Evolutionary conservation across 2,888 invertebrate genomes (phyloP), one percentile per base, ranked within the genome.

Genomic region (Cosmorhoe ocellata): DNA sequence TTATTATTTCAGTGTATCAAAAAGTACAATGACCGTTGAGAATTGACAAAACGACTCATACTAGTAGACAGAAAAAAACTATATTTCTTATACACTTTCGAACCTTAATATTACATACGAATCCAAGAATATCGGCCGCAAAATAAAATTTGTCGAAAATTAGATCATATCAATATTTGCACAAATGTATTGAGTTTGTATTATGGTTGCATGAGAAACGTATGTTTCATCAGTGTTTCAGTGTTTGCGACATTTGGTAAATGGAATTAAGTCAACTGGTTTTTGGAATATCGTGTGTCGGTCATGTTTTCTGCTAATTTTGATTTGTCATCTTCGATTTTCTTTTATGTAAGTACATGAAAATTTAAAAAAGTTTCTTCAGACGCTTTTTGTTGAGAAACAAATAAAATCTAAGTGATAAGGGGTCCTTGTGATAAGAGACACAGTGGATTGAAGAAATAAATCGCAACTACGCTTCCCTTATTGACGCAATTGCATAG

Each of bases 151-250:
- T 48, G 61, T 36, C 7, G 9, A 39, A 66, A 75, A 72, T 66
- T 69, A 68, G 74, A 74, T 70, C 64, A 63, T 50, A 37, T 61
- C 61, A 73, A 46, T 61, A 47, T 62, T 64, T 56, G 51, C n/a
- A 56, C 76, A 69, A 64, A 56, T 76, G 74, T 59, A 52, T 56
- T 14, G 26, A 41, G 32, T 14, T 47, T 58, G 56, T 64, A 58
- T 63, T 59, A 54, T 49, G 51, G 54, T 45, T 61, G 52, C 43
- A 61, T 63, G 63, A 64, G 68, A 71, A 67, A 69, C 64, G n/a
- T 63, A 48, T 39, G 59, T 71, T 71, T 70, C 71, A 50, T 64
- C 74, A 75, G 4, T 32, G 57, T 51, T 61, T 65, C 59, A 46
- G 38, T 57, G 18, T 56, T 57, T 58, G 40, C 12, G 1, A 9